Base-by-base conservation (phyloP, 2,113 vertebrate genomes). In the Dicerorhinus sumatrensis region DNA sequence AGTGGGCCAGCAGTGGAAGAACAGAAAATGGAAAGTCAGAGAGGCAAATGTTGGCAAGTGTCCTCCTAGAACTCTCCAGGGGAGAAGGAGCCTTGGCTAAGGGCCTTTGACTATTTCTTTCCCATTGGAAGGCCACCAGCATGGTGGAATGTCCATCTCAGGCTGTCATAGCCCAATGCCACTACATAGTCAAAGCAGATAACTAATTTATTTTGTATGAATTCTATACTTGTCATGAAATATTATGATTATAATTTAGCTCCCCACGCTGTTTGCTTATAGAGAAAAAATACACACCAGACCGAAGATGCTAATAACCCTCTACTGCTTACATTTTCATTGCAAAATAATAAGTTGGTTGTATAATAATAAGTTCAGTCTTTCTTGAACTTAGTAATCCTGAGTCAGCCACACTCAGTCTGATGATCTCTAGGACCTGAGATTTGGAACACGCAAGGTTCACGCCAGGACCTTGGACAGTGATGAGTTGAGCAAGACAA, bases 21-120 rank as follows among this genome's bases (percentile, higher is more conserved):
- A 51, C 58, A 86, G 93, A 46, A 96, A 91, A 80, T 23, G 25
- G 83, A 69, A 91, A 94, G 56, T 89, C 81, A 84, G 72, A 48
- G 39, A 77, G 18, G 56, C 33, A 60, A 54, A 62, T 48, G 31
- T 23, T 88, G 88, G 31, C 76, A 56, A 33, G 25, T 75, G 62
- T 54, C 29, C 18, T 96, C 33, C 73, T 79, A 20, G 82, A 89
- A 54, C 27, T 46, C 51, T 27, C 10, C 18, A 54, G 51, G 54
- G 62, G 25, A 39, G 51, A 9, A 80, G 79, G 80, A 58, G 25
- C 2, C 51, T 96, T 69, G 91, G 70, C 20, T 72, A 39, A 76
- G 48, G 42, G 27, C 48, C 58, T 72, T 63, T 23, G 70, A 83
- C 60, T 70, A 21, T 51, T 87, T 39, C 65, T 86, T 58, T 65